phyloP scores from a whole-genome alignment of 2,888 invertebrate species.

The Plebejus melissa region DNA sequence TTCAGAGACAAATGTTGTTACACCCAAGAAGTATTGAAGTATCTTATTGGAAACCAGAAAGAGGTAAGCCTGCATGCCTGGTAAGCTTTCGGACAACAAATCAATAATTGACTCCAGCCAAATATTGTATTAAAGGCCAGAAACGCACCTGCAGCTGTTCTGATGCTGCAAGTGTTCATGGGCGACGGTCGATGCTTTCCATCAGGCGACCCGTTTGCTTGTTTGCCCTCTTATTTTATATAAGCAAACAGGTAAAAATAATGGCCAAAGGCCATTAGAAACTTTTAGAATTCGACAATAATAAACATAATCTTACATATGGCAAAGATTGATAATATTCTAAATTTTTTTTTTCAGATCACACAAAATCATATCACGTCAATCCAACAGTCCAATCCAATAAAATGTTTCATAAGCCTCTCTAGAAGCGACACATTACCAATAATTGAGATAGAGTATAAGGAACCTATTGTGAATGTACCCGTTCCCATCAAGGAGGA shows the following conservation, averaged over 20 bases:
- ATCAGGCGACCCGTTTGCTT: too few species aligned
- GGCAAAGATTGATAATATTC: too few species aligned
- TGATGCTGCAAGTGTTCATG: too few species aligned
- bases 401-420: background rate
- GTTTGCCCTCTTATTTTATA: too few species aligned
- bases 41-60: conserved; percentile 14
- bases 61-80: background rate
- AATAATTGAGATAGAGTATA: conserved; percentile 32
- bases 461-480: conserved; percentile 10
- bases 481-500: conserved; percentile 35
- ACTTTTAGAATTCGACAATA: too few species aligned
- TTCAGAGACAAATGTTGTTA: conserved; percentile 50
- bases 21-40: conserved; percentile 44
- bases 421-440: conserved; percentile 5
- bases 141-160: too few species aligned
- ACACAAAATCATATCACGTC: conserved; percentile 4
- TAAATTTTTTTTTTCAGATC: background rate
- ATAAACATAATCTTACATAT: too few species aligned
- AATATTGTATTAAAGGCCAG: too few species aligned
- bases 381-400: background rate
- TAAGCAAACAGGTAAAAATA: too few species aligned
- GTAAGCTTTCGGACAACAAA: background rate
- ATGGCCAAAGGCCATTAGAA: too few species aligned
- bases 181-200: too few species aligned
- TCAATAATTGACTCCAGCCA: too few species aligned